Percentiles rank a stretch among this genome's conserved stretches.
These are phyloP conservation scores for Balaenoptera acutorostrata DNA, from an alignment of 2,113 vertebrate species.

Conservation along the genomic window DNA sequence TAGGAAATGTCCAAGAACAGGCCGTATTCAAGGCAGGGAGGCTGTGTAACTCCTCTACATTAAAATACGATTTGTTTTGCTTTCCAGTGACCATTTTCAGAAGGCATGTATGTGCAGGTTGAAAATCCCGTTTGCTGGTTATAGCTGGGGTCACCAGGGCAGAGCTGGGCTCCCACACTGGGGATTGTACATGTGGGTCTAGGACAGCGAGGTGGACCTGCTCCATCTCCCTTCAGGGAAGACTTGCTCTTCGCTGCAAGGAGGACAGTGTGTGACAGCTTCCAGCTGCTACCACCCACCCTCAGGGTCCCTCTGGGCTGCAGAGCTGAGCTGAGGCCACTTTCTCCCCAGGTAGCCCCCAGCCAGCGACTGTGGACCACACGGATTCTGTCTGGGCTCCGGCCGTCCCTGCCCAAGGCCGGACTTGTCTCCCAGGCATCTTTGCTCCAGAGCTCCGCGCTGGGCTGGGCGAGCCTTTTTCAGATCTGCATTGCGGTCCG, in stretches of 20 bases:
- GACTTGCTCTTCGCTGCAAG: background rate
- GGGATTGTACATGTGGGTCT: background rate
- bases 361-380: background rate
- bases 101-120: fast-evolving
- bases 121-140: background rate
- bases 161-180: fast-evolving
- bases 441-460: background rate
- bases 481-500: background rate
- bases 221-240: background rate
- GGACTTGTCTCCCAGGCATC: background rate
- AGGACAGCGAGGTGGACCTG: fast-evolving
- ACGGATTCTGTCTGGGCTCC: background rate
- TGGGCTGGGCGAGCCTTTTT: background rate
- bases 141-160: background rate
- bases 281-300: background rate
- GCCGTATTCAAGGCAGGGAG: background rate
- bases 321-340: background rate
- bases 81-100: background rate
- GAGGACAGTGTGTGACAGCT: background rate
- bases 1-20: fast-evolving
- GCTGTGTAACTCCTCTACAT: background rate
- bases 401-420: background rate
- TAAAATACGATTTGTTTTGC: background rate
- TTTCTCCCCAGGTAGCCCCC: background rate
- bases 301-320: background rate